phyloP scores from a whole-genome alignment of 2,888 invertebrate genomes.

The Hirtodrosophila histrioides region DNA sequence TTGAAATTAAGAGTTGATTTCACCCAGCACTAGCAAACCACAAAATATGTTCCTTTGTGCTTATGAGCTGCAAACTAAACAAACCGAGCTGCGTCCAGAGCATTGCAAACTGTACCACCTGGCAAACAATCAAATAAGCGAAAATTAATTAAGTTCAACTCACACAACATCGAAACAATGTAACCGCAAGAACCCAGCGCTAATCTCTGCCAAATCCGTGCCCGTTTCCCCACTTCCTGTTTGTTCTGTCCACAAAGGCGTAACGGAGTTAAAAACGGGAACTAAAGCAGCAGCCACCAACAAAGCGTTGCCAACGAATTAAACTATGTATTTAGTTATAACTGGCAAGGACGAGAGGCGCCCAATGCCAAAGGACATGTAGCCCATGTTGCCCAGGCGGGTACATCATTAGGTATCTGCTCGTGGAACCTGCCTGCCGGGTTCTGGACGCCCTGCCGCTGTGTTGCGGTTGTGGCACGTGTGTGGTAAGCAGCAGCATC shows the following conservation, averaged over 20 bases:
- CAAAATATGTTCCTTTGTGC: neutral
- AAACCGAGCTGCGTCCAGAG: neutral
- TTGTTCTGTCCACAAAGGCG: slow-evolving; percentile 32
- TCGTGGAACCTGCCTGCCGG: neutral
- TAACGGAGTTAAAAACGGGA: slow-evolving; percentile 31
- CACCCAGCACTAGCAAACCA: too few relatives aligned
- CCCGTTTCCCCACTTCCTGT: neutral
- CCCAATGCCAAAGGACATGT: slow-evolving; percentile 26
- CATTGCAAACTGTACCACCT: neutral
- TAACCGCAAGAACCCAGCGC: slow-evolving; percentile 48
- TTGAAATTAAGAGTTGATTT: too few relatives aligned
- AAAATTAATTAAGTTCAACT: slow-evolving; percentile 65
- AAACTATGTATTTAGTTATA: slow-evolving; percentile 50
- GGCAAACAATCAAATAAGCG: slow-evolving; percentile 46
- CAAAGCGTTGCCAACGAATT: slow-evolving; percentile 61
- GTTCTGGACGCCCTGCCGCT: slow-evolving; percentile 17
- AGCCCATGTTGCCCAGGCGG: neutral
- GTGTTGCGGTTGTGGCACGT: slow-evolving; percentile 57
- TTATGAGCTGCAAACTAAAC: slow-evolving; percentile 1
- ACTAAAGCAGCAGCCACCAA: slow-evolving; percentile 39
- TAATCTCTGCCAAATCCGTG: slow-evolving; percentile 61
- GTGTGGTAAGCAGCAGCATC: slow-evolving; percentile 39
- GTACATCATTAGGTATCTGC: slow-evolving; percentile 37
- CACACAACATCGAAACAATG: slow-evolving; percentile 33
- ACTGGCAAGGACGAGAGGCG: neutral